These are phyloP conservation scores for Sipunculus nudus DNA, from an alignment of 2,888 invertebrate species.

Conservation along the genomic window DNA sequence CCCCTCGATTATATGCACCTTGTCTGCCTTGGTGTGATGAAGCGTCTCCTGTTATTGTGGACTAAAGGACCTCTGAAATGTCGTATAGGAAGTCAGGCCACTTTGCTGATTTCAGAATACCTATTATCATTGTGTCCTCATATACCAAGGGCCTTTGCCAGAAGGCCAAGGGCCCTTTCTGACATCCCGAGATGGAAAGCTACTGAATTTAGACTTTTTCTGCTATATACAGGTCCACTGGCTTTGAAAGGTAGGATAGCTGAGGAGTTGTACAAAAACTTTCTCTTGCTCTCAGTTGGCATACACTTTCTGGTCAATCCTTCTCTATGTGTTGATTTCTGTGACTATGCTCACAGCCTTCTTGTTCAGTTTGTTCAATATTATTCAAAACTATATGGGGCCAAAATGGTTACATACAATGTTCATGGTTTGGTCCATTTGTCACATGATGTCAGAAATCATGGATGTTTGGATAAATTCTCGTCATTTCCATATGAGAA, in stretches of 20 bases:
- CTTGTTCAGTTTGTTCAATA: slow-evolving; percentile 45
- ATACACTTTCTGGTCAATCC: slow-evolving; percentile 41
- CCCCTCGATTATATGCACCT: slow-evolving; percentile 56
- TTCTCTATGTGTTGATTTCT: slow-evolving; percentile 32
- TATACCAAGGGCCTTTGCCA: slow-evolving; percentile 44
- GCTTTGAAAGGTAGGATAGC: slow-evolving; percentile 38
- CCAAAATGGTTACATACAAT: slow-evolving; percentile 57
- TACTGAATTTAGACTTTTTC: slow-evolving; percentile 48
- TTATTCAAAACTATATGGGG: slow-evolving; percentile 53
- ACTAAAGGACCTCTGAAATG: slow-evolving; percentile 38
- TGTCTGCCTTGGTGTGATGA: slow-evolving; percentile 50
- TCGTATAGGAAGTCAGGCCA: slow-evolving; percentile 17
- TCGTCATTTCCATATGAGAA: slow-evolving; percentile 62
- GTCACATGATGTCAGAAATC: slow-evolving; percentile 52
- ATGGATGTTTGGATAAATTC: slow-evolving; percentile 53
- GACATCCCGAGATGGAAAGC: slow-evolving; percentile 51
- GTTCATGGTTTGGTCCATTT: slow-evolving; percentile 61
- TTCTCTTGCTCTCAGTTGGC: slow-evolving; percentile 39
- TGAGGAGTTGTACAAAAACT: slow-evolving; percentile 32
- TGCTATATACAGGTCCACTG: slow-evolving; percentile 49
- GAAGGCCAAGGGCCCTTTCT: slow-evolving; percentile 45
- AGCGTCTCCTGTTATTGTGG: slow-evolving; percentile 48
- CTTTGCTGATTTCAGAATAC: slow-evolving; percentile 8
- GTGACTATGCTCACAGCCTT: slow-evolving; percentile 40
- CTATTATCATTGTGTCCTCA: slow-evolving; percentile 8